A percentile compares a stretch with the other conserved stretches of the same genome.
Evolutionary conservation across 2,888 invertebrate species (phyloP).

Genomic region (Tenthredo scrophulariae): DNA sequence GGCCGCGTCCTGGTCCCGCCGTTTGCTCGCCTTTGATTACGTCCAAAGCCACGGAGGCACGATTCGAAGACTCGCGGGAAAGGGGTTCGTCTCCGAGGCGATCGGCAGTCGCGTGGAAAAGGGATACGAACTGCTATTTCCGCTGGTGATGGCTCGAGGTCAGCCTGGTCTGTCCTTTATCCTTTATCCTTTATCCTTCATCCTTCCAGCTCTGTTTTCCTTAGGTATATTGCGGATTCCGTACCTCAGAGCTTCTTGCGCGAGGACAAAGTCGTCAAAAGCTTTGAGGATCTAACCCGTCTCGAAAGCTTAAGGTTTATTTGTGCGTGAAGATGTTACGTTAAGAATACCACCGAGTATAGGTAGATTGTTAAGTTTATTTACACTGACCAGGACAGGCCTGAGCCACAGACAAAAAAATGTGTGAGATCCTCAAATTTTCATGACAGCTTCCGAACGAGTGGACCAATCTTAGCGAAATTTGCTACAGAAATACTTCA

Average conservation of each 20-base stretch:
- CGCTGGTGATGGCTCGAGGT: constrained; percentile 31
- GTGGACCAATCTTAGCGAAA: neutral
- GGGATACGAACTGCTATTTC: constrained; percentile 51
- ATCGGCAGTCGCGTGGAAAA: constrained; percentile 46
- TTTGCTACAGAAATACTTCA: neutral
- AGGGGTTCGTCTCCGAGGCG: constrained; percentile 43
- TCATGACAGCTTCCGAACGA: neutral
- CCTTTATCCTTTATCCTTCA: neutral
- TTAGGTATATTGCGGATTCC: constrained; percentile 6
- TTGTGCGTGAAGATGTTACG: neutral
- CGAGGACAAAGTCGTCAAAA: constrained; percentile 2
- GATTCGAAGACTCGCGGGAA: constrained; percentile 33
- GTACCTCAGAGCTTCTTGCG: constrained; percentile 2
- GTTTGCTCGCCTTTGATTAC: constrained; percentile 48
- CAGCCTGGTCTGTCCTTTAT: constrained; percentile 23
- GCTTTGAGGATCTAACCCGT: constrained; percentile 11
- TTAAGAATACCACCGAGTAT: neutral
- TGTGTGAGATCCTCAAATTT: neutral
- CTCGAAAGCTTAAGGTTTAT: constrained; percentile 16
- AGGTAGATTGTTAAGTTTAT: neutral
- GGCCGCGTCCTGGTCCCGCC: constrained; percentile 23
- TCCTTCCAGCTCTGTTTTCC: constrained; percentile 9
- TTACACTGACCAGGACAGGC: neutral
- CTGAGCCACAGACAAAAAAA: neutral
- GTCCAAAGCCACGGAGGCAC: constrained; percentile 40